A percentile compares a stretch with the other conserved stretches of the same genome.
Conservation (phyloP, 2,888 invertebrate genomes). For the Nomada fabriciana region DNA sequence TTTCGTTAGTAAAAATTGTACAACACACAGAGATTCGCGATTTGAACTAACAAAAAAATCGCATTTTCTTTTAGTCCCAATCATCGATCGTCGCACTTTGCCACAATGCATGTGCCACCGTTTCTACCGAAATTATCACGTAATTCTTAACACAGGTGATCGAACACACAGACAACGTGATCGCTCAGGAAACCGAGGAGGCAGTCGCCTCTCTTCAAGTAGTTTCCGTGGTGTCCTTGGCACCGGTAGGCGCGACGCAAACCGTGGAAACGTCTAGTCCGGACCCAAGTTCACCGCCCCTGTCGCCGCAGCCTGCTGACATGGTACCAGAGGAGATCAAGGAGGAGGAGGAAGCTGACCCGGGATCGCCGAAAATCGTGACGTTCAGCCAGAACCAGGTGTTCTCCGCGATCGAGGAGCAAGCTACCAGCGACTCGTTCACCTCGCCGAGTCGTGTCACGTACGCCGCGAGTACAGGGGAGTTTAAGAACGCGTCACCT, state of each 20-base stretch:
- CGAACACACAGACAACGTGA: constrained; percentile 82
- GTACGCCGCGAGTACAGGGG: constrained; percentile 71
- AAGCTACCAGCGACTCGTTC: constrained; percentile 73
- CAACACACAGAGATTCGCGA: too few species aligned
- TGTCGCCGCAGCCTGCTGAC: constrained; percentile 79
- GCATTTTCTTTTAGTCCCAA: neutral
- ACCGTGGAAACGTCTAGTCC: constrained; percentile 87
- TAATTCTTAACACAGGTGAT: constrained; percentile 76
- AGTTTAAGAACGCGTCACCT: constrained; percentile 74
- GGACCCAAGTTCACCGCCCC: constrained; percentile 79
- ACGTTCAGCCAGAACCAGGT: constrained; percentile 75
- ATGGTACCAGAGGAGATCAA: constrained; percentile 78
- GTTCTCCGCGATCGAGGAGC: constrained; percentile 77
- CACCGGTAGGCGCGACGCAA: constrained; percentile 87
- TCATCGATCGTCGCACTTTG: too few species aligned
- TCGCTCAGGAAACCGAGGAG: constrained; percentile 83
- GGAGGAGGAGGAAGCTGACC: constrained; percentile 77
- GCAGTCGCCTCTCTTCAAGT: constrained; percentile 84
- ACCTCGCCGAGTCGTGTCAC: constrained; percentile 75
- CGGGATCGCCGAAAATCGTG: constrained; percentile 79
- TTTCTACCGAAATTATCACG: neutral
- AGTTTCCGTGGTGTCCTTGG: constrained; percentile 86
- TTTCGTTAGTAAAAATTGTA: too few species aligned
- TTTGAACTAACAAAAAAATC: too few species aligned
- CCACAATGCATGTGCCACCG: too few species aligned